Percentiles rank a stretch among this genome's conserved stretches.
These are phyloP conservation scores for Popillia japonica DNA, from an alignment of 1,140 invertebrate genomes.

Conservation along the genomic window DNA sequence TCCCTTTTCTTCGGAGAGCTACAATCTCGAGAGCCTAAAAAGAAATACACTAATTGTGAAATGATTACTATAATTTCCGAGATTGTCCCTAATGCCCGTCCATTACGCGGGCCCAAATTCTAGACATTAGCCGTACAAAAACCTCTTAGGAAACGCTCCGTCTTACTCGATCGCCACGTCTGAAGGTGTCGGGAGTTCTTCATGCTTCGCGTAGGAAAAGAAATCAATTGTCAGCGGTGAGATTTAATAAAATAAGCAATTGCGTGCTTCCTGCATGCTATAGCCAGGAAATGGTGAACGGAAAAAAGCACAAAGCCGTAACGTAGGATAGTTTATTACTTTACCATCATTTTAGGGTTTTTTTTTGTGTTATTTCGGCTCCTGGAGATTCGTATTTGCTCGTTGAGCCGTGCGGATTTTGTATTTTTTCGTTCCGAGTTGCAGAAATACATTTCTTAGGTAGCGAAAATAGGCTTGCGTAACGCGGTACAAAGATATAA, in stretches of 20 bases:
- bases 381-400: not conserved
- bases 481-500: not conserved
- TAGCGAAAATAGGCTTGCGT: not conserved
- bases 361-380: not conserved
- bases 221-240: conserved; percentile 2
- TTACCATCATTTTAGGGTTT: not conserved
- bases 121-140: not conserved
- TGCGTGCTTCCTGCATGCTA: conserved; percentile 8
- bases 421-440: not conserved
- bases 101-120: not conserved
- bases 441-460: not conserved
- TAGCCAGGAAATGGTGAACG: not conserved
- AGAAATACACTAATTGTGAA: not conserved
- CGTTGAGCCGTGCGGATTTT: conserved; percentile 8
- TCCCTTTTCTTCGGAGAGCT: not conserved
- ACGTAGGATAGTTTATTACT: not conserved
- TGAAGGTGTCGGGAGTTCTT: not conserved
- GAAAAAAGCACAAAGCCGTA: not conserved
- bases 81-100: conserved; percentile 1
- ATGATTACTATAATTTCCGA: conserved; percentile 5
- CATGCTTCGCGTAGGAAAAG: not conserved
- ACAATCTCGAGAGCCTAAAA: not conserved
- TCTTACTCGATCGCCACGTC: not conserved
- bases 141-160: not conserved
- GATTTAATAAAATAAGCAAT: conserved; percentile 11